These are phyloP conservation scores for Spisula solida DNA, from an alignment of 2,888 invertebrate species.

Conservation along the genomic window DNA sequence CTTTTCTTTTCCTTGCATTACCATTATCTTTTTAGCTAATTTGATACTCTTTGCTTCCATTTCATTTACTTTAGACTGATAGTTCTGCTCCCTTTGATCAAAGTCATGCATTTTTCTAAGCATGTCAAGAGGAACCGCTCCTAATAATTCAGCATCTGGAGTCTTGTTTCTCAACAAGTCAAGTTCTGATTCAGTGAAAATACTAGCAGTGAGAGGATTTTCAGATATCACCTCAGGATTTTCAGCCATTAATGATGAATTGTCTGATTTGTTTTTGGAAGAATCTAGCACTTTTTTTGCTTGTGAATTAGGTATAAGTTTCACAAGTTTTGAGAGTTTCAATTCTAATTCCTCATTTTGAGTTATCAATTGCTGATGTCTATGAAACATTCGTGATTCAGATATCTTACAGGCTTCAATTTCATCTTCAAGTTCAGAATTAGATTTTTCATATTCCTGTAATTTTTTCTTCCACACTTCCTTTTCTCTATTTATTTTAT, in stretches of 20 bases:
- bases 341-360: constrained; percentile 72
- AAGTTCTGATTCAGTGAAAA: constrained; percentile 63
- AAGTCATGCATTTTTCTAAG: constrained; percentile 70
- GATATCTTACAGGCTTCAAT: constrained; percentile 69
- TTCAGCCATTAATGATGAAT: constrained; percentile 61
- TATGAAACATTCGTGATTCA: constrained; percentile 72
- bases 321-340: constrained; percentile 58
- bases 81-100: constrained; percentile 68
- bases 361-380: constrained; percentile 67
- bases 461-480: constrained; percentile 69
- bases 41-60: constrained; percentile 64
- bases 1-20: constrained; percentile 65
- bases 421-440: constrained; percentile 70
- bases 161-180: constrained; percentile 61
- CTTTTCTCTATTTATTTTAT: constrained; percentile 67
- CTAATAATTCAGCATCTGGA: constrained; percentile 62
- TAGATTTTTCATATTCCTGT: constrained; percentile 71
- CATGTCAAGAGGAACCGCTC: constrained; percentile 70
- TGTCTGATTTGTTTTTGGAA: constrained; percentile 21
- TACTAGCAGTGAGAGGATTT: constrained; percentile 65
- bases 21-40: constrained; percentile 65
- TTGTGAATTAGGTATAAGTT: constrained; percentile 42
- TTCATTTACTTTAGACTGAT: constrained; percentile 67
- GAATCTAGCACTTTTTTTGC: constrained; percentile 33
- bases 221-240: constrained; percentile 69